Percentiles rank a stretch among this genome's conserved stretches.
Evolutionary conservation across 2,113 vertebrate species (phyloP).

Genomic region (Stegostoma tigrinum): DNA sequence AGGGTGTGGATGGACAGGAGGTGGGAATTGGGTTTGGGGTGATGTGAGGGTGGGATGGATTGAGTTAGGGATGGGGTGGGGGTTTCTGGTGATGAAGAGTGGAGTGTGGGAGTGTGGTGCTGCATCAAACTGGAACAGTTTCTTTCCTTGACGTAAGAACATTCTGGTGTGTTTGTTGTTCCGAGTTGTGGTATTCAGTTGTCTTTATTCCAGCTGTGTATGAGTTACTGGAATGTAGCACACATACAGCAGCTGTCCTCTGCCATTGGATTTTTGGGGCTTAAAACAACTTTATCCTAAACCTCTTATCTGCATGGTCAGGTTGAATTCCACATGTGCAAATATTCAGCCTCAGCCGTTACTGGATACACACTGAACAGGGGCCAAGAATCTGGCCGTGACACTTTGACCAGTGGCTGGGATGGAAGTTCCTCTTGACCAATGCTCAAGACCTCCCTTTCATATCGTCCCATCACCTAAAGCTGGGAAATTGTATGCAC

Average conservation of each 20-base stretch:
- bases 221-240: neutral
- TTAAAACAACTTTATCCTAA: conserved; percentile 18
- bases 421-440: neutral
- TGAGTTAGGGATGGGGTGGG: too few species aligned
- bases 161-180: neutral
- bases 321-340: neutral
- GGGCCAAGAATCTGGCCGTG: neutral
- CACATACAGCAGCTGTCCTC: neutral
- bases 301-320: conserved; percentile 18
- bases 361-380: neutral
- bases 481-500: neutral
- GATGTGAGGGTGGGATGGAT: too few species aligned
- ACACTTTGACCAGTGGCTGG: neutral
- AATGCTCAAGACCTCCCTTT: neutral
- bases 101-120: neutral
- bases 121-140: neutral
- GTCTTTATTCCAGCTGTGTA: neutral
- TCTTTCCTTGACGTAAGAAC: neutral
- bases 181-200: neutral
- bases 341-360: neutral
- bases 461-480: neutral
- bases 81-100: neutral
- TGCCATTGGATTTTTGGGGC: neutral
- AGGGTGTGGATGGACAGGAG: too few species aligned
- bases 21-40: too few species aligned